Base-by-base conservation (phyloP, 2,113 vertebrate genomes). In the Thymallus thymallus region DNA sequence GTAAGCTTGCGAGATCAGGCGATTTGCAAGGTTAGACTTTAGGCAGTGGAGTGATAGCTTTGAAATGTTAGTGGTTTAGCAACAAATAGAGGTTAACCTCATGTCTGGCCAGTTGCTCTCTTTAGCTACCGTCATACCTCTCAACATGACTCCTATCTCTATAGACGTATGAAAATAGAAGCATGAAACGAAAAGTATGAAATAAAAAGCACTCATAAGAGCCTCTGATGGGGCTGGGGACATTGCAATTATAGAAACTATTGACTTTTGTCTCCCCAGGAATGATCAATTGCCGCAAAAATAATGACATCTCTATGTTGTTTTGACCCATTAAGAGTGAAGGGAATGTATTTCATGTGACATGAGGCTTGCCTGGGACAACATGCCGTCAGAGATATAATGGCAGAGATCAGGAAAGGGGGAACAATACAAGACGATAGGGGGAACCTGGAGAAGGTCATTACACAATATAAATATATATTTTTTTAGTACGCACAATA, bases 331-430 rank as follows among this genome's bases (percentile, higher is more conserved):
- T 90, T 92, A 90, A 89, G 88, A 76, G 87, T 80, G 68, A 91
- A 92, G 92, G 90, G 90, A 92, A 93, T 94, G 93, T 92, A 92
- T 94, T 92, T 90, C 89, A 88, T 91, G 91, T 89, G 92, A 93
- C 89, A 91, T 88, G 80, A 88, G 89, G 83, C 88, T 89, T 90
- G 90, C 87, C 77, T 84, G 83, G 85, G 87, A 91, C 70, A 41
- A 64, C 87, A 88, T 80, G 80, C 84, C 71, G 68, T 89, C 82
- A 86, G 87, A 88, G 82, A 86, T 86, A 86, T 51, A 51, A 51
- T 82, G 86, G 79, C 80, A 77, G 83, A 79, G 84, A 91, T 88
- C 85, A 81, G 62, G 68, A 72, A 58, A 29, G 26, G 61, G 55
- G 6, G 55, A 58, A 24, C n/a, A 7, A 7, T 10, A 3, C 10